These are phyloP conservation scores for Macrotrachela quadricornifera DNA, from an alignment of 1,140 invertebrate genomes.

Conservation along the genomic window DNA sequence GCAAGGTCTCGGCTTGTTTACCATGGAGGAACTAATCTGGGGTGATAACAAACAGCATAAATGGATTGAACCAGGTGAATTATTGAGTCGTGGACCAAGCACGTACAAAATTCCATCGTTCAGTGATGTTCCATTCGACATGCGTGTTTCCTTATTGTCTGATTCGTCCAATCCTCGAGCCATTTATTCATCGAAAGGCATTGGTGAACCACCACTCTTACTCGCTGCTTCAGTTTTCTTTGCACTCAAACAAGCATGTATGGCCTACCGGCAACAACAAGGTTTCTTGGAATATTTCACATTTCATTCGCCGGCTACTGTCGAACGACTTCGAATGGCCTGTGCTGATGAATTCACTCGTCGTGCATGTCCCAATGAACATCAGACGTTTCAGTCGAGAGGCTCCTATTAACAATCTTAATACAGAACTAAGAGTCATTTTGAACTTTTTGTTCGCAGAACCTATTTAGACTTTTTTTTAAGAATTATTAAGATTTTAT, in stretches of 20 bases:
- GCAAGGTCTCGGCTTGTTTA: constrained; percentile 70
- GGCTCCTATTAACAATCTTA: too few relatives aligned
- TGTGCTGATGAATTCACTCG: neutral
- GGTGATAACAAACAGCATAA: too few relatives aligned
- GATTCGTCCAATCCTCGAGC: constrained; percentile 93
- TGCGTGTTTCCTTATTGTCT: too few relatives aligned
- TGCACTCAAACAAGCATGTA: constrained; percentile 38
- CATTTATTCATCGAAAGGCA: constrained; percentile 82
- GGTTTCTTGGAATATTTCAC: too few relatives aligned
- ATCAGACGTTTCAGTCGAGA: too few relatives aligned
- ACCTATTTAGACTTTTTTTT: too few relatives aligned
- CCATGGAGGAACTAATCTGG: constrained; percentile 67
- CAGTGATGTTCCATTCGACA: constrained; percentile 64
- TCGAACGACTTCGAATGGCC: neutral
- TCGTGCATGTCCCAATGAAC: too few relatives aligned
- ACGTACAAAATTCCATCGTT: constrained; percentile 74
- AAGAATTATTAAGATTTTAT: too few relatives aligned
- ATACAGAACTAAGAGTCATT: too few relatives aligned
- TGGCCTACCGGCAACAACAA: too few relatives aligned
- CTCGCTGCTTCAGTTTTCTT: constrained; percentile 62
- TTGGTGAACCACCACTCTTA: constrained; percentile 81
- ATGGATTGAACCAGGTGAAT: constrained; percentile 47
- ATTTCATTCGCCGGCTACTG: constrained; percentile 3
- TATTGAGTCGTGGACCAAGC: constrained; percentile 65
- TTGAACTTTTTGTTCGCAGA: too few relatives aligned